Base-by-base conservation (phyloP, 2,797 vertebrate genomes). In the Lutjanus campechanus region DNA sequence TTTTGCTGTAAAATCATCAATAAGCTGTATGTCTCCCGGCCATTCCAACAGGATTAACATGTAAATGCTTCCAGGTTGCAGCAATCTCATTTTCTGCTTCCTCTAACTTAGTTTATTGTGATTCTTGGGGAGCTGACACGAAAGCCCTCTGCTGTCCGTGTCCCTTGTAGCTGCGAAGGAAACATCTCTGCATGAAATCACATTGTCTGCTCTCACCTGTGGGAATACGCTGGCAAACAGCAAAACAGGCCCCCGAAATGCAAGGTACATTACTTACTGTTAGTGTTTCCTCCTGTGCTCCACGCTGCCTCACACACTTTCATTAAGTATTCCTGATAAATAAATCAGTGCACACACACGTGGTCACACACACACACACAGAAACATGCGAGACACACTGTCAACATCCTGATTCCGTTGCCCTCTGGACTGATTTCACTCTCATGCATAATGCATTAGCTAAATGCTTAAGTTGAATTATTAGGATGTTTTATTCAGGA, bases 401-500 rank as follows among this genome's bases (percentile, higher is more conserved):
- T 85, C 81, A 86, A 82, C 83, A 84, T 83, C 58, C 80, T 73
- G 66, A 74, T 83, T 82, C 69, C 22, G 7, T 67, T 90, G 78
- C 79, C 83, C 82, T 84, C 73, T 89, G 76, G 83, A 89, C 90
- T 89, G 70, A 92, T 91, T 91, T 88, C 81, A 70, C 58, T 61
- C 44, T 70, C 61, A 85, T 93, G 70, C 84, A 93, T 93, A 81
- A 93, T 87, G 73, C 76, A 93, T 85, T 16, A 85, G 36, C 73
- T 87, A 90, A 92, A 93, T 92, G 71, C 89, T 93, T 92, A 90
- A 87, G 87, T 82, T 89, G 84, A 93, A 91, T 90, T 91, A 90
- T 93, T 91, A 88, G 85, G 69, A 93, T 93, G 84, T 90, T 92
- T 94, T 90, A 93, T 93, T 93, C 84, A 92, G 81, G 62, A 67